These are phyloP conservation scores for Brachionichthys hirsutus DNA, from an alignment of 2,113 vertebrate species.

Conservation along the genomic window DNA sequence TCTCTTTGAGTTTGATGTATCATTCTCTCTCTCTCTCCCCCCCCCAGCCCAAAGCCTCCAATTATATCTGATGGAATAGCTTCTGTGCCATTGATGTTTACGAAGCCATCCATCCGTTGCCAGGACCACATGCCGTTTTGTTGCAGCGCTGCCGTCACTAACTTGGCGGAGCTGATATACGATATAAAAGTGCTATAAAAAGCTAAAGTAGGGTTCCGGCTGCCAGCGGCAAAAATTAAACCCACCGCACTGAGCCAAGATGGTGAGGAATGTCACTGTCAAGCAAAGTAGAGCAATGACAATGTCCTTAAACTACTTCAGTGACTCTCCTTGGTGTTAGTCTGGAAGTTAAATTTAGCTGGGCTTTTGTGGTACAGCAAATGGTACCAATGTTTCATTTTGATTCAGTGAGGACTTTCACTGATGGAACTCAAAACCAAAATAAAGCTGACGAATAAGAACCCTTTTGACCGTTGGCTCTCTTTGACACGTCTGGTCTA, in stretches of 20 bases:
- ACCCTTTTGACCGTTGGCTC: background rate
- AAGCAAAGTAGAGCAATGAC: conserved; percentile 16
- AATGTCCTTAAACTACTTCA: conserved; percentile 15
- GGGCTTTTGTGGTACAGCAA: conserved; percentile 1
- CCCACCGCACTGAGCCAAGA: conserved; percentile 10
- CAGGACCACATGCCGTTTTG: conserved; percentile 22
- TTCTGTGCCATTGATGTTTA: conserved; percentile 32
- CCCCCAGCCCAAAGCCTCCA: conserved; percentile 42
- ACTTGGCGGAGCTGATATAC: conserved; percentile 23
- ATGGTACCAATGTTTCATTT: background rate
- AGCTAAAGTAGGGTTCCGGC: conserved; percentile 15
- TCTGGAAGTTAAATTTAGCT: background rate
- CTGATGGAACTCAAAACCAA: conserved; percentile 17
- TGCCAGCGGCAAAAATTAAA: conserved; percentile 26
- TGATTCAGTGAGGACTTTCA: conserved; percentile 17
- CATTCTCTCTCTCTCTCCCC: conserved; percentile 20
- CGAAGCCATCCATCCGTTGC: conserved; percentile 24
- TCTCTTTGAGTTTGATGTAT: conserved; percentile 51
- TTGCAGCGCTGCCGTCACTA: conserved; percentile 38
- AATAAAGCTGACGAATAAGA: conserved; percentile 22
- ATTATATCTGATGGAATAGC: conserved; percentile 48
- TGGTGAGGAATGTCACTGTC: conserved; percentile 22
- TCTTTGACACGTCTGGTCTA: background rate
- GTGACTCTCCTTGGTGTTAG: background rate
- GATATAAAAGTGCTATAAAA: conserved; percentile 1